Base-by-base conservation (phyloP, 2,797 vertebrate species). In the Catamblyrhynchus diadema region DNA sequence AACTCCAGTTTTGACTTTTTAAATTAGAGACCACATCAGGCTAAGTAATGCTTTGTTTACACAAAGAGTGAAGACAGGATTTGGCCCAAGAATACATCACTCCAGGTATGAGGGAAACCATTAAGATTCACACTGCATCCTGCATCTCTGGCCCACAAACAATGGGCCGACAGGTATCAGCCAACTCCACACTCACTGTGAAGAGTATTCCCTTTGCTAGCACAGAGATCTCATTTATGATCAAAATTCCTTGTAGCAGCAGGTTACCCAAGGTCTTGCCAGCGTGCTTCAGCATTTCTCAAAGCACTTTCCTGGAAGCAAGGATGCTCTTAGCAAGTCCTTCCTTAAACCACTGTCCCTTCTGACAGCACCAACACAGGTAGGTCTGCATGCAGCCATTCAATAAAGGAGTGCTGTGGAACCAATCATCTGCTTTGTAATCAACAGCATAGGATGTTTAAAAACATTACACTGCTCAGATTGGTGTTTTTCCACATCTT, bases 301-400 rank as follows among this genome's bases (percentile, higher is more conserved):
- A 70, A 64, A 86, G 23, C 28, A 33, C 32, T n/a, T 70, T 67
- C 17, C 53, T 33, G 42, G 78, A 80, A 93, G 35, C 27, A 60
- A 75, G 37, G 32, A 41, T 71, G 35, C 16, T 37, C 50, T 81
- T 57, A 73, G 15, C 10, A 69, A 80, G 30, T 44, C 60, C 67
- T 80, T 86, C 32, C 44, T 24, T 64, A 51, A 22, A 70, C n/a
- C 6, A 0, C 28, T 50, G 45, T 11, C 27, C 25, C 22, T 33
- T 39, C 41, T 0, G 0, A 57, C 13, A 78, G 66, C 51, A 81
- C 39, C 8, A 1, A 10, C 32, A 8, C 1, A 0, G 24, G 62
- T 10, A 59, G 35, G n/a, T 83, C 57, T 82, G 72, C 2, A 1
- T 10, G 28, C 27, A 80, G 60, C 24, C 27, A 2, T 59, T 45